Evolutionary conservation across 2,797 vertebrate species (phyloP), one percentile per base, ranked within the genome.

Genomic region (Antennarius maculatus): DNA sequence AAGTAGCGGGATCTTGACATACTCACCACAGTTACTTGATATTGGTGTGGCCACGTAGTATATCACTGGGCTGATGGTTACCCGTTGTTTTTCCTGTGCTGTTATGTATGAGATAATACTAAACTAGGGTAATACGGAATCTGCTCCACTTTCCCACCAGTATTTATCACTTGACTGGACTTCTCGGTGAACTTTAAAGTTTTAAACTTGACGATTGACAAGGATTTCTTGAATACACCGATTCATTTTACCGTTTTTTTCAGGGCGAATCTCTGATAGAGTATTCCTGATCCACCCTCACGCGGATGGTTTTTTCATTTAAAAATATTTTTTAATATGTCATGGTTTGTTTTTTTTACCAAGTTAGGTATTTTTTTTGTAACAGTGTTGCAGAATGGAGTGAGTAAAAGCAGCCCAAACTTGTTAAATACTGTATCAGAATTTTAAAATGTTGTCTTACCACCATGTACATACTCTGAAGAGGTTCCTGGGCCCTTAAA

Each of bases 401-500:
- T 5, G 10, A 31, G 17, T 15, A 16, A 54, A 53, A 59, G 48
- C 53, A 56, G 47, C n/a, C 13, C 18, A 50, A 37, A 50, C 7
- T 57, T 54, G 28, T 61, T 58, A 23, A 56, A 60, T 62, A 55
- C 23, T 69, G 42, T 51, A 64, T 48, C 5, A 39, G 57, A 71
- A 47, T 56, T 12, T 57, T 70, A 64, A 7, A 16, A 27, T 37
- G 58, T 47, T 2, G 29, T 41, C 47, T 39, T 14, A 8, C 3
- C 37, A 11, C 51, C 49, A 31, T 71, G 65, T 77, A 77, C 42
- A 63, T 74, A 56, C 3, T 71, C n/a, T 49, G 29, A 45, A 7
- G 51, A 53, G 41, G 71, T 54, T 46, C 37, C 0, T 45, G 54
- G 55, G 45, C 4, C 3, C 5, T 52, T 54, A 28, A 16, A 43